A percentile compares a stretch with the other conserved stretches of the same genome.
Evolutionary conservation across 2,113 vertebrate species (phyloP).

Genomic region (Datnioides undecimradiatus): DNA sequence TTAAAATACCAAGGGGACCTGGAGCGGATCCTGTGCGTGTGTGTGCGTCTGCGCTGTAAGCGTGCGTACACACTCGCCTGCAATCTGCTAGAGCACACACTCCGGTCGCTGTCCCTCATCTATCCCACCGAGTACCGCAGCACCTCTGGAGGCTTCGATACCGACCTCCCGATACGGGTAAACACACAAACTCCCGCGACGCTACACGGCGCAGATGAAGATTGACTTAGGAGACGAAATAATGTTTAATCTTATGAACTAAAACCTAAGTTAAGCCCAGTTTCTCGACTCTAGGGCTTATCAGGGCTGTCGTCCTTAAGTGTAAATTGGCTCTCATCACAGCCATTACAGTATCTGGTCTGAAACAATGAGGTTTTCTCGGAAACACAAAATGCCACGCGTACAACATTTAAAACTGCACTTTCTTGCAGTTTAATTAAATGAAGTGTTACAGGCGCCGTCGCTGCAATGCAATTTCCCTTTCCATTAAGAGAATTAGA

Average conservation of each 20-base stretch:
- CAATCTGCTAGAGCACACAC: slow-evolving; percentile 94
- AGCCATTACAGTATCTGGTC: slow-evolving; percentile 14
- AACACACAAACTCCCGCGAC: neutral
- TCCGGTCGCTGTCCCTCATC: slow-evolving; percentile 94
- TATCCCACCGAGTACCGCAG: slow-evolving; percentile 98
- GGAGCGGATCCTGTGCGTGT: slow-evolving; percentile 90
- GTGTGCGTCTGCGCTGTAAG: slow-evolving; percentile 93
- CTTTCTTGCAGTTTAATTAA: slow-evolving; percentile 37
- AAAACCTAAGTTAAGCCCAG: slow-evolving; percentile 6
- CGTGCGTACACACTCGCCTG: slow-evolving; percentile 95
- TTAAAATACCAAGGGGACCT: slow-evolving; percentile 92
- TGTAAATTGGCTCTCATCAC: slow-evolving; percentile 23
- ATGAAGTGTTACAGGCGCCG: slow-evolving; percentile 30
- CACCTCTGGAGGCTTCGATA: slow-evolving; percentile 90
- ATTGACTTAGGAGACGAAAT: neutral
- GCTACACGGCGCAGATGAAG: neutral
- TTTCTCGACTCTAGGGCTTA: neutral
- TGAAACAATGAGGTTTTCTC: slow-evolving; percentile 4
- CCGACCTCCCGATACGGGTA: slow-evolving; percentile 77
- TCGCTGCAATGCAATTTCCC: slow-evolving; percentile 26
- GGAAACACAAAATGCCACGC: slow-evolving; percentile 29
- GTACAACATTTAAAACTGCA: slow-evolving; percentile 25
- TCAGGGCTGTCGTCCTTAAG: neutral
- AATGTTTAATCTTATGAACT: slow-evolving; percentile 12
- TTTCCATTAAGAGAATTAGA: slow-evolving; percentile 6